Percentiles rank a stretch among this genome's conserved stretches.
These are phyloP conservation scores for Sarcophaga carnaria DNA, from an alignment of 2,888 invertebrate species.

Conservation along the genomic window DNA sequence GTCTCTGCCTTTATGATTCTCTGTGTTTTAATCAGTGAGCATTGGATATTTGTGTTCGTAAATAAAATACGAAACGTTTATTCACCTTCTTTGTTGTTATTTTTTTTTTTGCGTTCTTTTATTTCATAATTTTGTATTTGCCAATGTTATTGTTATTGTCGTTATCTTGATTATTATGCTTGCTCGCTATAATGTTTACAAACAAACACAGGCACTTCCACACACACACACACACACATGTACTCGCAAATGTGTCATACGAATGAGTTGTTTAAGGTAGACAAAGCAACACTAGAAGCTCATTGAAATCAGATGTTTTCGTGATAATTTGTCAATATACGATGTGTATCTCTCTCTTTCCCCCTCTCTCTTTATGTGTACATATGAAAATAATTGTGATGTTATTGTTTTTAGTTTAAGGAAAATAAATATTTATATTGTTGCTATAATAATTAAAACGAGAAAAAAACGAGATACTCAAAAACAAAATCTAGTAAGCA, in stretches of 20 bases:
- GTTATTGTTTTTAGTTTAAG: too few species aligned
- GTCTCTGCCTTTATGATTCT: too few species aligned
- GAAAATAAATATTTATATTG: too few species aligned
- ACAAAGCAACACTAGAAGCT: background rate
- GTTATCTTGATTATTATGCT: slow-evolving; percentile 17
- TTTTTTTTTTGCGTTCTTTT: background rate
- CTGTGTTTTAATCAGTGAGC: too few species aligned
- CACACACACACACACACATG: slow-evolving; percentile 29
- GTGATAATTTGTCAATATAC: slow-evolving; percentile 13
- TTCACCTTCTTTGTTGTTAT: slow-evolving; percentile 57
- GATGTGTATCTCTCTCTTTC: background rate
- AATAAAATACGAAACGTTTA: slow-evolving; percentile 54
- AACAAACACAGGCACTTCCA: slow-evolving; percentile 4
- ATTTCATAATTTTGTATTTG: background rate
- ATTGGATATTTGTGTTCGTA: too few species aligned
- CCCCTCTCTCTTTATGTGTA: background rate
- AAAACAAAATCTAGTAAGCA: too few species aligned
- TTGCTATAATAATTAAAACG: too few species aligned
- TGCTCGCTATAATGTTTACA: slow-evolving; percentile 34
- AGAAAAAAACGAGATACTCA: too few species aligned
- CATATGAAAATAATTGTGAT: too few species aligned
- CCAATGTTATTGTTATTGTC: slow-evolving; percentile 9
- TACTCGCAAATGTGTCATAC: background rate
- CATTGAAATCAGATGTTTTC: slow-evolving; percentile 37
- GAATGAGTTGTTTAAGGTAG: background rate